A percentile compares a stretch with the other conserved stretches of the same genome.
These are phyloP conservation scores for Rhinopomastus cyanomelas DNA, from an alignment of 2,113 vertebrate species.

Conservation along the genomic window DNA sequence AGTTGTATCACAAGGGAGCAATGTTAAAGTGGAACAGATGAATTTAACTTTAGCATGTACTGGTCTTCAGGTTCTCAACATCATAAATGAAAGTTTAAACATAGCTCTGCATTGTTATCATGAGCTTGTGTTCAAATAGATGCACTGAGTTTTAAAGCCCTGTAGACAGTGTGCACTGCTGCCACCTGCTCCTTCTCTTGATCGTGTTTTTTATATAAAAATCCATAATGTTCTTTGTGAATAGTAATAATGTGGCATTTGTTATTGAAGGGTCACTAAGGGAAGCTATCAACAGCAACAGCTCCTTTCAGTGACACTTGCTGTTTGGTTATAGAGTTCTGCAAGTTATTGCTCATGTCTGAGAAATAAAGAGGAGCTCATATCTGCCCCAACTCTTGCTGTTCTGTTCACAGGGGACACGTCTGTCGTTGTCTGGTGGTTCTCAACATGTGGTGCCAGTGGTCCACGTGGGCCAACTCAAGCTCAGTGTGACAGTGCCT, in stretches of 20 bases:
- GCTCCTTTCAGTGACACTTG: neutral
- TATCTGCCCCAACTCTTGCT: neutral
- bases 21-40: neutral
- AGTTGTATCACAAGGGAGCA: neutral
- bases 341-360: neutral
- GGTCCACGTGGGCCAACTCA: slow-evolving; percentile 84
- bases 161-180: neutral
- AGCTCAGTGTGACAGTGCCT: slow-evolving; percentile 84
- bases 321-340: neutral
- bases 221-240: neutral
- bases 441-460: slow-evolving; percentile 85
- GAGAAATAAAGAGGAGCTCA: neutral
- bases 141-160: neutral
- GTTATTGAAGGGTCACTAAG: neutral
- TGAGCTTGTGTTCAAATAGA: neutral
- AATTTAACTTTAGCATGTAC: neutral
- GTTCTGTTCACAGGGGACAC: slow-evolving; percentile 1
- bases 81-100: neutral
- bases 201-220: neutral
- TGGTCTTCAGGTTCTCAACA: neutral
- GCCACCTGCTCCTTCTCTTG: neutral
- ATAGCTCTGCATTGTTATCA: neutral
- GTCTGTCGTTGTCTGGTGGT: slow-evolving; percentile 75
- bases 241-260: neutral
- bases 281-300: neutral